phyloP scores from a whole-genome alignment of 2,113 vertebrate genomes.

The Chloropsis cyanopogon region DNA sequence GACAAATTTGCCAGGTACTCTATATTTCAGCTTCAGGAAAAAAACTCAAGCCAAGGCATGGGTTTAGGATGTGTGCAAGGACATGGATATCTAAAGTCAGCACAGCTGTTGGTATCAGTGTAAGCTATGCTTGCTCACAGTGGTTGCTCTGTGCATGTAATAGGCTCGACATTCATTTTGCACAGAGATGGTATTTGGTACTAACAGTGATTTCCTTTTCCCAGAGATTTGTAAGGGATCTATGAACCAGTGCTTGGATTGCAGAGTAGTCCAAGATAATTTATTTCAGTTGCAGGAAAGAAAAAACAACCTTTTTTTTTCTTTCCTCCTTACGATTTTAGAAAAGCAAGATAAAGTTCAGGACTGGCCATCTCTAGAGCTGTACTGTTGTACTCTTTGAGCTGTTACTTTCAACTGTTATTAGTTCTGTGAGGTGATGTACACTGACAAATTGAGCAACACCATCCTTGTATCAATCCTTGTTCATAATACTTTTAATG shows the following conservation, averaged over 20 bases:
- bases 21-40: not conserved
- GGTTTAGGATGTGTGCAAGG: not conserved
- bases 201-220: not conserved
- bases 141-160: not conserved
- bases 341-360: not conserved
- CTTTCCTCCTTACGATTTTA: not conserved
- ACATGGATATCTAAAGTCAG: not conserved
- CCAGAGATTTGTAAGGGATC: not conserved
- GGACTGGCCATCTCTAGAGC: not conserved
- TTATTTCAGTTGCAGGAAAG: not conserved
- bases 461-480: not conserved
- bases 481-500: not conserved
- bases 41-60: not conserved
- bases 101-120: not conserved
- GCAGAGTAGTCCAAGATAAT: not conserved
- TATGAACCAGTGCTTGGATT: not conserved
- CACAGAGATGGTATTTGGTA: not conserved
- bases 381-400: not conserved
- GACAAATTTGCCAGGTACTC: not conserved
- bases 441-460: not conserved
- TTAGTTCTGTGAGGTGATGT: not conserved
- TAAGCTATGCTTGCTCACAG: not conserved
- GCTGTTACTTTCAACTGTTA: not conserved
- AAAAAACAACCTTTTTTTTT: too few species aligned
- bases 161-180: not conserved